phyloP scores from a whole-genome alignment of 1,140 invertebrate species.

The Caerostris extrusa region DNA sequence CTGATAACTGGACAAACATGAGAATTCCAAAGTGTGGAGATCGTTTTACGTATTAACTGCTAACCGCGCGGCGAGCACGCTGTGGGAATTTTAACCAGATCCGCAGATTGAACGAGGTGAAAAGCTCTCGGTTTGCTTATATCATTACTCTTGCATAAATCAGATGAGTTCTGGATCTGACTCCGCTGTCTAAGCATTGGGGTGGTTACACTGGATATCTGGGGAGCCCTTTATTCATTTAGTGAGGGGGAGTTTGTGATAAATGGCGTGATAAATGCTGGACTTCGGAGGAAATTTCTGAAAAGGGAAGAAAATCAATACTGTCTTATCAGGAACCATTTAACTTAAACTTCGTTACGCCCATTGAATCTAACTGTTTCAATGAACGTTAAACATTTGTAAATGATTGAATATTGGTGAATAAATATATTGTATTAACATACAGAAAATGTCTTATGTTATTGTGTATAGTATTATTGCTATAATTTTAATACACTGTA shows the following conservation, averaged over 20 bases:
- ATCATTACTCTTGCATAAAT: slow-evolving; percentile 16
- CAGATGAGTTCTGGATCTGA: slow-evolving; percentile 35
- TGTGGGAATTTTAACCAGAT: neutral
- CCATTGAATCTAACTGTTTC: neutral
- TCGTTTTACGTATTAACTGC: neutral
- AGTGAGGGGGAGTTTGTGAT: neutral
- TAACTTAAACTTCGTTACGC: neutral
- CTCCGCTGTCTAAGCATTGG: neutral
- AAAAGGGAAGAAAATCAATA: neutral
- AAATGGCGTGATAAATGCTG: neutral
- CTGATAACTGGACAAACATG: neutral
- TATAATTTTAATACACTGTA: too few relatives aligned
- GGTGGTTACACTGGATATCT: neutral
- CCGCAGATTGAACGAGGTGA: neutral
- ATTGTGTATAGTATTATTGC: too few relatives aligned
- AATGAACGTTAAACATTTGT: neutral
- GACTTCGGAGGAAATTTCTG: neutral
- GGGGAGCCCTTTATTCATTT: neutral
- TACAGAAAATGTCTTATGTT: too few relatives aligned
- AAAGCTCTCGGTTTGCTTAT: neutral
- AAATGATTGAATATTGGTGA: too few relatives aligned
- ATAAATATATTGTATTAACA: too few relatives aligned
- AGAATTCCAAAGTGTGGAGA: neutral
- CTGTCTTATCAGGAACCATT: neutral
- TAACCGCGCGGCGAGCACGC: neutral